A percentile compares a stretch with the other conserved stretches of the same genome.
These are phyloP conservation scores for Steinernema khuongi DNA, from an alignment of 1,140 invertebrate species.

Conservation along the genomic window DNA sequence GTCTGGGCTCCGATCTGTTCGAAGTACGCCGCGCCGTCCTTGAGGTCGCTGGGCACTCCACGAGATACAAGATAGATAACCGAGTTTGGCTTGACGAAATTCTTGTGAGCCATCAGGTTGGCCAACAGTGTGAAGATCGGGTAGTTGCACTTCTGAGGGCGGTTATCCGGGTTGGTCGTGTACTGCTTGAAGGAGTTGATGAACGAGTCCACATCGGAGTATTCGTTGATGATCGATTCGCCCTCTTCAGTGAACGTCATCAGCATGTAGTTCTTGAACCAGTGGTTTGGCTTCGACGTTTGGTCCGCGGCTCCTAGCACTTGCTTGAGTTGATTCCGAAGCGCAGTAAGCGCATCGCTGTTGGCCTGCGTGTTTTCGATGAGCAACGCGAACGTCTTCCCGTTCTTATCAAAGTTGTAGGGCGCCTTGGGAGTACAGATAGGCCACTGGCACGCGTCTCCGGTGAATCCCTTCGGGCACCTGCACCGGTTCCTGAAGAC, in stretches of 20 bases:
- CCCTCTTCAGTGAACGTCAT: conserved; percentile 16
- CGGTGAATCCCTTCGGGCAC: conserved; percentile 31
- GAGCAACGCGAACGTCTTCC: conserved; percentile 24
- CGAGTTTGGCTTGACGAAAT: conserved; percentile 26
- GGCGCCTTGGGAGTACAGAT: neutral
- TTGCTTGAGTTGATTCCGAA: conserved; percentile 17
- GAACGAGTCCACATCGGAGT: neutral
- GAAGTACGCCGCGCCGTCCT: neutral
- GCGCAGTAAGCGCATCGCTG: conserved; percentile 16
- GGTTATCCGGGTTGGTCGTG: neutral
- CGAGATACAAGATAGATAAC: conserved; percentile 27
- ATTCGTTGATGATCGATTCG: neutral
- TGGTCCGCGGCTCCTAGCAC: conserved; percentile 7
- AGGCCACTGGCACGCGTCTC: conserved; percentile 30
- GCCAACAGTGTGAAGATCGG: conserved; percentile 3
- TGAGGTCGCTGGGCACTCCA: conserved; percentile 17
- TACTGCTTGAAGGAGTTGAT: neutral
- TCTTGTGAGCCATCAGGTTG: neutral
- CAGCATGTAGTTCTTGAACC: conserved; percentile 30
- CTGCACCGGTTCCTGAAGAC: conserved; percentile 19
- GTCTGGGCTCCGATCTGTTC: neutral
- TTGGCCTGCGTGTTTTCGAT: conserved; percentile 25
- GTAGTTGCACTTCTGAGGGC: neutral
- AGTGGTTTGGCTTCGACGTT: neutral
- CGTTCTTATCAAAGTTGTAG: conserved; percentile 20